A percentile compares a stretch with the other conserved stretches of the same genome.
These are phyloP conservation scores for mouse (Mus musculus) DNA, from an alignment of 2,113 vertebrate genomes.

Conservation along the genomic window GRCm39 chr16:69300501-69301000, in stretches of 20 bases:
- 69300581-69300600: not conserved
- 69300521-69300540: not conserved
- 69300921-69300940: not conserved
- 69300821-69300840: not conserved
- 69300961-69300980: not conserved
- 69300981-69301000: not conserved
- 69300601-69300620: not conserved
- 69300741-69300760: fast-evolving
- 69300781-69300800: not conserved
- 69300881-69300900: not conserved
- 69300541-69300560: not conserved
- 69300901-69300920: not conserved
- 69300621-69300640: not conserved
- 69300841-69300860: not conserved
- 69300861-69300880: not conserved
- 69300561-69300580: not conserved
- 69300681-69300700: not conserved
- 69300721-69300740: not conserved
- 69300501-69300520: not conserved
- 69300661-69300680: not conserved
- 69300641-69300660: not conserved
- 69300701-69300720: not conserved
- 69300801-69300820: not conserved
- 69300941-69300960: not conserved
- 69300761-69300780: not conserved